Conservation (phyloP, 2,888 invertebrate species). For the Vanessa cardui region DNA sequence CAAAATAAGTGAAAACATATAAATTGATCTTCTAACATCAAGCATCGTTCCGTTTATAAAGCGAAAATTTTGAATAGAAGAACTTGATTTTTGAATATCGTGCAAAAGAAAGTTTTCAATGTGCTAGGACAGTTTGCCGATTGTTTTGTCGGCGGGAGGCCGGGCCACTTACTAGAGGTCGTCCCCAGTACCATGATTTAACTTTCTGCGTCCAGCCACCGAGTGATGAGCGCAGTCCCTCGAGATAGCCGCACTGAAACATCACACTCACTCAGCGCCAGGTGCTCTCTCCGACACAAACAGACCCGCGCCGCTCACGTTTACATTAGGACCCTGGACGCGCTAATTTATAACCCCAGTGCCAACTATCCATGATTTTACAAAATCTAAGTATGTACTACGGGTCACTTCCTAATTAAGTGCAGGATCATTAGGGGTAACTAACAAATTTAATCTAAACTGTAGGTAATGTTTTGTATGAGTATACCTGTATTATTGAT, state of each 20-base stretch:
- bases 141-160: slow-evolving; percentile 70
- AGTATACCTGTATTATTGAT: slow-evolving; percentile 33
- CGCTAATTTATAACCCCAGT: slow-evolving; percentile 18
- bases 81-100: slow-evolving; percentile 59
- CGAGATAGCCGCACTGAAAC: slow-evolving; percentile 95
- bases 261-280: slow-evolving; percentile 81
- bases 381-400: slow-evolving; percentile 31
- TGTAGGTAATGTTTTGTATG: slow-evolving; percentile 31
- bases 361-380: slow-evolving; percentile 28
- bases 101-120: slow-evolving; percentile 78
- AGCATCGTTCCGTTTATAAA: slow-evolving; percentile 74
- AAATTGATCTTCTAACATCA: slow-evolving; percentile 69
- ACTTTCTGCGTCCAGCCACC: slow-evolving; percentile 98
- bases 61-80: slow-evolving; percentile 71
- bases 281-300: slow-evolving; percentile 53
- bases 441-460: slow-evolving; percentile 37
- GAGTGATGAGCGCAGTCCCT: slow-evolving; percentile 96
- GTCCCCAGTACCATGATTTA: slow-evolving; percentile 98
- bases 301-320: slow-evolving; percentile 16
- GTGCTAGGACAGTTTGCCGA: slow-evolving; percentile 79
- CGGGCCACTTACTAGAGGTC: slow-evolving; percentile 95
- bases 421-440: slow-evolving; percentile 34
- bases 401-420: slow-evolving; percentile 30
- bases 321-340: slow-evolving; percentile 9
- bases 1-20: slow-evolving; percentile 71